phyloP scores from a whole-genome alignment of 2,888 invertebrate species.

The Adelognathus sp. region DNA sequence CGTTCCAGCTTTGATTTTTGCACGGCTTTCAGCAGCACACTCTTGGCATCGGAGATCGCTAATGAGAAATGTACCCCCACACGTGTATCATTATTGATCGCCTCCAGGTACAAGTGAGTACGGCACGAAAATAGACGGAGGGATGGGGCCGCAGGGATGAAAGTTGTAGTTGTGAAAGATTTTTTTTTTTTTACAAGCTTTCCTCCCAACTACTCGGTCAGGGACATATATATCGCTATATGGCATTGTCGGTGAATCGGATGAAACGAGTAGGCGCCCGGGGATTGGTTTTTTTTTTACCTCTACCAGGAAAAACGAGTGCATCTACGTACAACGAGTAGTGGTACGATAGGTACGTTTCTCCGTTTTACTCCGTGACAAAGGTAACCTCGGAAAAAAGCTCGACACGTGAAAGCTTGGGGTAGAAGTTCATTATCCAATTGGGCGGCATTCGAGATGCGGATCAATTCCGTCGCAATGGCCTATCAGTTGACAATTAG shows the following conservation, averaged over 20 bases:
- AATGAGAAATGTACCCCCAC: slow-evolving; percentile 61
- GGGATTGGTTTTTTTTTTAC: slow-evolving; percentile 32
- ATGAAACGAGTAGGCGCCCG: slow-evolving; percentile 31
- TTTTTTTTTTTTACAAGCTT: slow-evolving; percentile 27
- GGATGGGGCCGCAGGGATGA: neutral
- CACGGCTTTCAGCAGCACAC: slow-evolving; percentile 11
- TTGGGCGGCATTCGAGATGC: neutral
- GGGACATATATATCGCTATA: slow-evolving; percentile 29
- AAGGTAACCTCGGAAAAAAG: neutral
- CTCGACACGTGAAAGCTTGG: neutral
- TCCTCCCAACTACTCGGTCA: slow-evolving; percentile 22
- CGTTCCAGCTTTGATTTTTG: slow-evolving; percentile 14
- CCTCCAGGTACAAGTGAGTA: slow-evolving; percentile 27
- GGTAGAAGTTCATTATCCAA: neutral
- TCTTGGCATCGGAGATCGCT: slow-evolving; percentile 50
- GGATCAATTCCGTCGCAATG: neutral
- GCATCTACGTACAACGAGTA: neutral
- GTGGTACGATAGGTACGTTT: neutral
- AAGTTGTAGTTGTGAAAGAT: slow-evolving; percentile 38
- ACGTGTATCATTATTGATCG: slow-evolving; percentile 54
- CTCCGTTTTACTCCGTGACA: neutral
- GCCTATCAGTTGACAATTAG: neutral
- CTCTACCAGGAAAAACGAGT: neutral
- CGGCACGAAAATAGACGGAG: slow-evolving; percentile 28
- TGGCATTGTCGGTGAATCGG: slow-evolving; percentile 33